Percentiles rank a stretch among this genome's conserved stretches.
Evolutionary conservation across 1,140 invertebrate genomes (phyloP).

Genomic region (Drosophila mayri): DNA sequence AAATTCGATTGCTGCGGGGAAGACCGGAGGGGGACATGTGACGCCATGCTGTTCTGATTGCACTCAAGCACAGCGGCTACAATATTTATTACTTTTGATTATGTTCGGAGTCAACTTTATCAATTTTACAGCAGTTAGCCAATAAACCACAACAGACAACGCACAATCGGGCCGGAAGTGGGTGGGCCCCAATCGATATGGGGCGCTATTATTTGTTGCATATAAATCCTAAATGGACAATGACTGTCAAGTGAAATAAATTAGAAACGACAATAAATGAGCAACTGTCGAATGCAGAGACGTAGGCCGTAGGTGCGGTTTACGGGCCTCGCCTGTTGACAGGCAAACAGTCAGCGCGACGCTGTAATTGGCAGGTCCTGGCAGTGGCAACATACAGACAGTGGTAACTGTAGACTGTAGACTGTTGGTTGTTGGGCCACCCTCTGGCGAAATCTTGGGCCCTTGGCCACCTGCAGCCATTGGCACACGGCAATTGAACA

Average conservation of each 20-base stretch:
- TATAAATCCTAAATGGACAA: constrained; percentile 83
- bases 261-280: constrained; percentile 83
- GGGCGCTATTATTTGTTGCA: constrained; percentile 53
- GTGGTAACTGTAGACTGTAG: constrained; percentile 17
- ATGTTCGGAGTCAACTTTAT: constrained; percentile 83
- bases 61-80: constrained; percentile 80
- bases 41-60: constrained; percentile 71
- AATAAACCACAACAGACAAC: constrained; percentile 77
- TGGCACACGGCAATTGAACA: constrained; percentile 54
- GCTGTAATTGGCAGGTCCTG: constrained; percentile 64
- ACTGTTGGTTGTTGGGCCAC: constrained; percentile 3
- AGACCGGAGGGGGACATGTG: constrained; percentile 44
- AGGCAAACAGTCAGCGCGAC: constrained; percentile 62
- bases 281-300: constrained; percentile 60
- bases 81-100: constrained; percentile 84
- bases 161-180: constrained; percentile 14
- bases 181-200: constrained; percentile 15
- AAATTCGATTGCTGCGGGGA: constrained; percentile 45
- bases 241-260: constrained; percentile 81
- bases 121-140: constrained; percentile 82
- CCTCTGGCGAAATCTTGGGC: constrained; percentile 22
- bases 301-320: constrained; percentile 4
- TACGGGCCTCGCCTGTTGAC: constrained; percentile 50
- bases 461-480: neutral
- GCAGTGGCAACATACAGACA: constrained; percentile 9